These are phyloP conservation scores for Rhaphigaster nebulosa DNA, from an alignment of 2,888 invertebrate species.

Conservation along the genomic window DNA sequence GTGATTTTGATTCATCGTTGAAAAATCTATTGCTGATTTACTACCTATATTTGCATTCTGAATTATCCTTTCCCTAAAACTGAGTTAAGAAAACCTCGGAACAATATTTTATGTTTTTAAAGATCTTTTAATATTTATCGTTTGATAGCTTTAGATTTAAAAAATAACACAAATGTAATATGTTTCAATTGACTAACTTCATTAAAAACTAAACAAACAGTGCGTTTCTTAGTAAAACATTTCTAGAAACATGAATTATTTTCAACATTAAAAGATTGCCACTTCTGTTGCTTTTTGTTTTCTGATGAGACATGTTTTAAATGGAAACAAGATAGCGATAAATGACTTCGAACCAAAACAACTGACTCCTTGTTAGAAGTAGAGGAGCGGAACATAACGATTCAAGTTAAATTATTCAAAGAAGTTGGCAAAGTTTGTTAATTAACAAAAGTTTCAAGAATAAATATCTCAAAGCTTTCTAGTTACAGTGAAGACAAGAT, in stretches of 20 bases:
- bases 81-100: too few relatives aligned
- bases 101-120: too few relatives aligned
- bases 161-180: background rate
- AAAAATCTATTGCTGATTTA: too few relatives aligned
- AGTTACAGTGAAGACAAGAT: background rate
- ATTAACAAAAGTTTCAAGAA: constrained; percentile 26
- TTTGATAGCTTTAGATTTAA: too few relatives aligned
- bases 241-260: background rate
- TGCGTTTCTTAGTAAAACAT: background rate
- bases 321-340: constrained; percentile 21
- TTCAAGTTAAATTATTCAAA: constrained; percentile 42
- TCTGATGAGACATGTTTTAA: background rate
- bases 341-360: constrained; percentile 30
- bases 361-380: background rate
- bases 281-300: background rate
- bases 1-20: too few relatives aligned
- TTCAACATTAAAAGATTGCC: background rate
- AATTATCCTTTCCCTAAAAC: too few relatives aligned
- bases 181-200: background rate
- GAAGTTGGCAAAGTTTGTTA: constrained; percentile 7
- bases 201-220: background rate
- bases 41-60: too few relatives aligned
- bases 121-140: too few relatives aligned
- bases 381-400: background rate
- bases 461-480: constrained; percentile 22